Base-by-base conservation (phyloP, 2,797 vertebrate species). In the Apodemus agrarius region DNA sequence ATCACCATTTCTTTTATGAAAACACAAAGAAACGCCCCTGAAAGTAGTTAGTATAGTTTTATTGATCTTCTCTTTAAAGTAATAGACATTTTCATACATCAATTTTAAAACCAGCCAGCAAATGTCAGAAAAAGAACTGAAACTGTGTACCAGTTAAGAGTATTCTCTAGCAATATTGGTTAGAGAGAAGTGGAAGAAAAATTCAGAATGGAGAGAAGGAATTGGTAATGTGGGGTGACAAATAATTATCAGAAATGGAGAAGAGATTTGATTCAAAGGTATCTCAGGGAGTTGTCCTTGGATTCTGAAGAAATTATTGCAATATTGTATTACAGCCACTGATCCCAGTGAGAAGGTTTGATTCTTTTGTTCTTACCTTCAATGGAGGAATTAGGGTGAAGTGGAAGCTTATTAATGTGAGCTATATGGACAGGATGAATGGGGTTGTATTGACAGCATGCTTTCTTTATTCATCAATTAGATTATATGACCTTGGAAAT, bases 381-480 rank as follows among this genome's bases (percentile, higher is more conserved):
- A 49, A 2, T 24, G 3, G 69, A 83, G 9, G 12, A 31, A 0
- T 34, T 46, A 6, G 9, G 9, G 21, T 43, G 0, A 37, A 14
- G 0, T 80, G 17, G 46, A 31, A 26, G 21, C 11, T 40, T 37
- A 82, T 37, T 6, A 85, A 0, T 31, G 5, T 85, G 43, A 79
- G 4, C 26, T 75, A 49, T 78, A 72, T 3, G 16, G 6, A 65
- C 49, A 81, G 54, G 21, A 19, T 75, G 22, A 89, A 0, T 43
- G 16, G 2, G 19, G 6, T 46, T 81, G 21, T 59, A 81, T 21
- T 22, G 78, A 57, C 31, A 16, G 37, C 74, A 90, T 12, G n/a
- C 85, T 69, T 93, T 95, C 31, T 83, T 24, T 24, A 72, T 91
- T 95, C 75, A 69, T 89, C 29, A 72, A 31, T 61, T 90, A 49